A percentile compares a stretch with the other conserved stretches of the same genome.
Conservation (phyloP, 2,888 invertebrate genomes). For the Gortyna flavago region DNA sequence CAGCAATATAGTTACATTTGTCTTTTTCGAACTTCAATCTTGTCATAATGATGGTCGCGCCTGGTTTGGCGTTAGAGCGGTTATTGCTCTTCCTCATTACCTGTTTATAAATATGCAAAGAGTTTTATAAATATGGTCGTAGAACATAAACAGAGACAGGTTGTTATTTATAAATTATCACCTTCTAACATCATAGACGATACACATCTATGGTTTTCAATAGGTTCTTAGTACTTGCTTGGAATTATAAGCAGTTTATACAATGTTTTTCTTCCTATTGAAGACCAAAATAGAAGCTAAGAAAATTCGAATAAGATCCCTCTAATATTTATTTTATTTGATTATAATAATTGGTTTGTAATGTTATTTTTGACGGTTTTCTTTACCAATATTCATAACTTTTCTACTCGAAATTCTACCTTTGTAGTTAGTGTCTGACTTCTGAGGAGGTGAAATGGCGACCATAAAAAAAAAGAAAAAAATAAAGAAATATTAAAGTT, state of each 20-base stretch:
- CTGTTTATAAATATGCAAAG: slow-evolving; percentile 31
- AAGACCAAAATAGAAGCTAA: background rate
- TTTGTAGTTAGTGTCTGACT: too few species aligned
- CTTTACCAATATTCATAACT: background rate
- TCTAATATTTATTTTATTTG: background rate
- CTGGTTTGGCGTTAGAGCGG: background rate
- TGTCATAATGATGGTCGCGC: slow-evolving; percentile 8
- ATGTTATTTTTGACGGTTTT: background rate
- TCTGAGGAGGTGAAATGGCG: too few species aligned
- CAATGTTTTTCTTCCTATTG: slow-evolving; percentile 21
- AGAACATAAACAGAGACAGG: slow-evolving; percentile 40
- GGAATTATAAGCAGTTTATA: slow-evolving; percentile 33
- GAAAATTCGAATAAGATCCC: background rate
- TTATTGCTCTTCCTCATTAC: slow-evolving; percentile 38
- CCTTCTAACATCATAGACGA: slow-evolving; percentile 41
- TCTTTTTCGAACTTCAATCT: background rate
- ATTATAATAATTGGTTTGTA: background rate
- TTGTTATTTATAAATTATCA: slow-evolving; percentile 52
- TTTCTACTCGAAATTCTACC: background rate
- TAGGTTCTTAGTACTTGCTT: slow-evolving; percentile 27
- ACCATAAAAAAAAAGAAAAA: too few species aligned
- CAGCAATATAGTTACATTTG: background rate
- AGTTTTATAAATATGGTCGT: slow-evolving; percentile 41
- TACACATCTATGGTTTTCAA: slow-evolving; percentile 42
- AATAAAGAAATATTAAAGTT: too few species aligned